Evolutionary conservation across 2,888 invertebrate genomes (phyloP).

Genomic region (Agonopterix heracliana): DNA sequence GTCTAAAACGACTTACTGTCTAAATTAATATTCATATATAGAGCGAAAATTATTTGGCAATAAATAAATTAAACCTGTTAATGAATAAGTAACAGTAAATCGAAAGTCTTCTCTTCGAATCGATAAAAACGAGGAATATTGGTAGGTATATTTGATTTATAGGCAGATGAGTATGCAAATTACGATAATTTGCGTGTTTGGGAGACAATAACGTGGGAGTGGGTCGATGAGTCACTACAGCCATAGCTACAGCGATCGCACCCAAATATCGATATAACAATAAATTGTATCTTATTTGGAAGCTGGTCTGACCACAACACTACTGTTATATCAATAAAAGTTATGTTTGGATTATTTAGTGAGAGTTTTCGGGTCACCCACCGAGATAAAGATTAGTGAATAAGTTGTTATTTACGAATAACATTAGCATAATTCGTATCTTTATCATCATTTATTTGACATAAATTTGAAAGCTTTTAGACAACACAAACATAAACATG

Average conservation of each 20-base stretch:
- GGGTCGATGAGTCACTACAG: slow-evolving; percentile 42
- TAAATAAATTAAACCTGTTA: slow-evolving; percentile 10
- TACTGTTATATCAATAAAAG: background rate
- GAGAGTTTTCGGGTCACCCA: slow-evolving; percentile 4
- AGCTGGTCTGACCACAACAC: slow-evolving; percentile 28
- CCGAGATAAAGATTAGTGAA: slow-evolving; percentile 1
- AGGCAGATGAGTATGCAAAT: slow-evolving; percentile 40
- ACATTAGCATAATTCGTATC: too few species aligned
- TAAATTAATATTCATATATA: slow-evolving; percentile 11
- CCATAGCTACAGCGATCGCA: slow-evolving; percentile 37
- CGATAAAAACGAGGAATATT: slow-evolving; percentile 21
- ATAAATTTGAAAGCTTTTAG: too few species aligned
- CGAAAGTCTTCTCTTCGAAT: slow-evolving; percentile 20
- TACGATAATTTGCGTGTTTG: slow-evolving; percentile 25
- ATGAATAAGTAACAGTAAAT: slow-evolving; percentile 23
- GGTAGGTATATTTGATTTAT: slow-evolving; percentile 26
- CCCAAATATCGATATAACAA: slow-evolving; percentile 44
- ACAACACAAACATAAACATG: too few species aligned
- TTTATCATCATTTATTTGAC: too few species aligned
- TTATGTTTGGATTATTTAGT: background rate
- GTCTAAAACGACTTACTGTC: slow-evolving; percentile 3
- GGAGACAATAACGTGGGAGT: slow-evolving; percentile 40
- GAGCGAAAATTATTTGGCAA: slow-evolving; percentile 7
- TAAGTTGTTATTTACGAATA: background rate
- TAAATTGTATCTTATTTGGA: slow-evolving; percentile 37